Conservation (phyloP, 2,797 vertebrate species). For the Phrynocephalus guinanensis region DNA sequence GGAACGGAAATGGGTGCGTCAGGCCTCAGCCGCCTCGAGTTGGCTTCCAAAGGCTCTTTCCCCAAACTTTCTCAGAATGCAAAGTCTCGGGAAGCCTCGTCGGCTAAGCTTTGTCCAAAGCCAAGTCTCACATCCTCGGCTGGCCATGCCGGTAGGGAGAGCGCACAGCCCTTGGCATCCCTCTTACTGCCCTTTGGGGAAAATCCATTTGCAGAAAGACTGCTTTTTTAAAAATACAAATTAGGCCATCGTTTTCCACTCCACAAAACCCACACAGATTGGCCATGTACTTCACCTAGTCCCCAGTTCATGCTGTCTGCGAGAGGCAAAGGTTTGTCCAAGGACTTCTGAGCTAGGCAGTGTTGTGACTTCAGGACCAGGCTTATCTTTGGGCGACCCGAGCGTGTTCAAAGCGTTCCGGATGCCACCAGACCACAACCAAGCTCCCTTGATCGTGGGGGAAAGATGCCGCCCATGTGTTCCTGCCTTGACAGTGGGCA, state of each 20-base stretch:
- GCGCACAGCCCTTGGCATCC: neutral
- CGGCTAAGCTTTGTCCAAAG: neutral
- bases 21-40: neutral
- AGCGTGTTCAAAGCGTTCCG: neutral
- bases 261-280: neutral
- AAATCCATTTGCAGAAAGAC: neutral
- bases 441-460: too few relatives aligned
- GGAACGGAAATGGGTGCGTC: too few relatives aligned
- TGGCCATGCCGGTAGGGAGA: too few relatives aligned
- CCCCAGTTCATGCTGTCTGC: neutral
- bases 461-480: slow-evolving; percentile 15
- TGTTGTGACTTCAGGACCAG: neutral
- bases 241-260: neutral
- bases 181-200: neutral
- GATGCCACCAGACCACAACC: neutral
- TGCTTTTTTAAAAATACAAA: neutral
- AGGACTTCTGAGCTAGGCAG: neutral
- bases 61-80: neutral
- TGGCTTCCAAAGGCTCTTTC: too few relatives aligned
- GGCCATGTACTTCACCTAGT: neutral
- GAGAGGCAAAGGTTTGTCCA: neutral
- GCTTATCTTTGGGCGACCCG: neutral
- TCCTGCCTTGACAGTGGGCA: neutral
- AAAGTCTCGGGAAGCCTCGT: neutral
- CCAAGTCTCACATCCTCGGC: neutral